Conservation (phyloP, 2,113 vertebrate species). For the Cyrtonyx montezumae region DNA sequence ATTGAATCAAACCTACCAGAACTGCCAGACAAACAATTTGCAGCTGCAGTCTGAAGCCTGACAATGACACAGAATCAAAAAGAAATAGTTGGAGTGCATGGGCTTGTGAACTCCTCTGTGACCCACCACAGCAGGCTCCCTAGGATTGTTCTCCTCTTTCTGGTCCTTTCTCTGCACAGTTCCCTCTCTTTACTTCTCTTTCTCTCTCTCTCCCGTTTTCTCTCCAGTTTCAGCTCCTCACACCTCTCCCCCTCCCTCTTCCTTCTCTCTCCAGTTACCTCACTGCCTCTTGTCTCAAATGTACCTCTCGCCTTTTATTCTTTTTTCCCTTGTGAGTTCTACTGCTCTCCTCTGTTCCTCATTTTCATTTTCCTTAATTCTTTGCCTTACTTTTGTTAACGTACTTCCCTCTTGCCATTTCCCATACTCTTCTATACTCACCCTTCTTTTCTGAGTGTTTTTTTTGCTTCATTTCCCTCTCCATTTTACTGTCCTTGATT, state of each 20-base stretch:
- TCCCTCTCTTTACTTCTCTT: conserved; percentile 22
- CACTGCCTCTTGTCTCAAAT: not conserved
- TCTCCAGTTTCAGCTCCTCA: not conserved
- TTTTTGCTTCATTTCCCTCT: not conserved
- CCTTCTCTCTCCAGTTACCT: not conserved
- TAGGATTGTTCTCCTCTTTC: conserved; percentile 66
- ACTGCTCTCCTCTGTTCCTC: not conserved
- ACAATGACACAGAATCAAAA: conserved; percentile 77
- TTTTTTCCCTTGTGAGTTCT: not conserved
- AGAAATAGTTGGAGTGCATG: conserved; percentile 71
- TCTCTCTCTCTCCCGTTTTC: not conserved
- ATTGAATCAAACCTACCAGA: conserved; percentile 79
- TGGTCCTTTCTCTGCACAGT: conserved; percentile 13
- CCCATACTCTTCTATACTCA: not conserved
- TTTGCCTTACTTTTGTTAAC: not conserved
- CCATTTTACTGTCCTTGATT: not conserved
- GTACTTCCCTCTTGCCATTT: not conserved
- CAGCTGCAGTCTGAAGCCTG: conserved; percentile 76
- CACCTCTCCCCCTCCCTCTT: not conserved
- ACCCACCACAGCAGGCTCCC: conserved; percentile 72
- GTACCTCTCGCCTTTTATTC: not conserved
- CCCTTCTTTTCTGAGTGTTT: not conserved
- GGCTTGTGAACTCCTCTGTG: conserved; percentile 63
- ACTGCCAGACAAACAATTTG: conserved; percentile 80
- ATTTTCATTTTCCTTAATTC: not conserved